phyloP scores from a whole-genome alignment of 2,888 invertebrate species.

The Flexamia atlantica region DNA sequence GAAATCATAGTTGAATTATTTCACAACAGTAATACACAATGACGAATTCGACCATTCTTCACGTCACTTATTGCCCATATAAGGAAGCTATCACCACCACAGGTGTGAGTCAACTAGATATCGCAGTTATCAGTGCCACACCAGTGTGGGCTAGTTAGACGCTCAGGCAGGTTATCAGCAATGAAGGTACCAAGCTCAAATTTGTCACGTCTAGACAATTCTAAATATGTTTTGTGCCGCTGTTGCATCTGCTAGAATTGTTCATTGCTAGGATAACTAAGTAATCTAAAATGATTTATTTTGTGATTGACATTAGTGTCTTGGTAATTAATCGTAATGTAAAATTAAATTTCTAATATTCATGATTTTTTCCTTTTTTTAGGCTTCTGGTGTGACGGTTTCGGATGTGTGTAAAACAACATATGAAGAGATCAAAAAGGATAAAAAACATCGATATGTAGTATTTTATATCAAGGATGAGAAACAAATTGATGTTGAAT shows the following conservation, averaged over 20 bases:
- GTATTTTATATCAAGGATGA: constrained; percentile 98
- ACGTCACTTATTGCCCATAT: neutral
- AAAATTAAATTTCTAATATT: no score
- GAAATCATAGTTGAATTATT: no score
- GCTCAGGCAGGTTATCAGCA: neutral
- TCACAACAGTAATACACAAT: no score
- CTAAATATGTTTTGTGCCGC: no score
- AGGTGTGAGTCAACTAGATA: neutral
- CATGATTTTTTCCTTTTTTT: constrained; percentile 55
- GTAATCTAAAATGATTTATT: no score
- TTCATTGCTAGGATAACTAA: no score
- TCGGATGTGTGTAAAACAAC: constrained; percentile 96
- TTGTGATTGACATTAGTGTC: no score
- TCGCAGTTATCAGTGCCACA: constrained; percentile 10
- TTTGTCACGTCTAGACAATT: no score
- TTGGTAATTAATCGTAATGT: no score
- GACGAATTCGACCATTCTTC: no score
- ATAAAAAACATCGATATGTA: constrained; percentile 98
- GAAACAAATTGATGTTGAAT: constrained; percentile 97
- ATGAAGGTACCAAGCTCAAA: neutral
- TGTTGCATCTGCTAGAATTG: no score
- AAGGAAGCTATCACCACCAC: neutral
- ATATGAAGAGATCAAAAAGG: constrained; percentile 98
- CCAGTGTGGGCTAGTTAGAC: neutral
- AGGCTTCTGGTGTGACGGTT: constrained; percentile 98